Evolutionary conservation across 1,140 invertebrate species (phyloP).

Genomic region (Drosophila kohkoa): DNA sequence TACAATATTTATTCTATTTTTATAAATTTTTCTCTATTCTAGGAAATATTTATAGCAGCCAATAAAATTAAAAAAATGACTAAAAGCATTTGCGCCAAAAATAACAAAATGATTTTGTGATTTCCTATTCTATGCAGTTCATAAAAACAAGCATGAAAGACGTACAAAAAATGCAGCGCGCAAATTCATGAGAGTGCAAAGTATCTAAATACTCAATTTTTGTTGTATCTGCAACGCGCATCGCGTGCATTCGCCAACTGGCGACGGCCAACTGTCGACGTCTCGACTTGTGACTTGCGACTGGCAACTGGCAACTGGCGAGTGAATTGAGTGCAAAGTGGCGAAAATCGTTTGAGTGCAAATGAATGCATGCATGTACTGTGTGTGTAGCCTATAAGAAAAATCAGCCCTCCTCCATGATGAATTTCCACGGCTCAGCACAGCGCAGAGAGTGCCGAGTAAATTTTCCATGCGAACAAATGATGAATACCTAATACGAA

Average conservation of each 20-base stretch:
- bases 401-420: slow-evolving; percentile 82
- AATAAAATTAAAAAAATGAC: too few relatives aligned
- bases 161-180: slow-evolving; percentile 10
- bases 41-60: too few relatives aligned
- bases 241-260: slow-evolving; percentile 53
- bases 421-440: slow-evolving; percentile 69
- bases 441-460: slow-evolving; percentile 30
- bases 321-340: slow-evolving; percentile 44
- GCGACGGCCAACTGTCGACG: slow-evolving; percentile 28
- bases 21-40: too few relatives aligned
- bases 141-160: not conserved
- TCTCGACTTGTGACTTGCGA: slow-evolving; percentile 25
- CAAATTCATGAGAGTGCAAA: slow-evolving; percentile 1
- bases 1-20: too few relatives aligned
- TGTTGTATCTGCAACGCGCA: slow-evolving; percentile 37
- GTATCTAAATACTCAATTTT: slow-evolving; percentile 1
- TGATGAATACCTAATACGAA: slow-evolving; percentile 58
- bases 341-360: slow-evolving; percentile 48
- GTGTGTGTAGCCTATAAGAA: slow-evolving; percentile 73
- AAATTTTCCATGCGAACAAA: slow-evolving; percentile 63
- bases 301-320: slow-evolving; percentile 39
- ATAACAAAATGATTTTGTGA: not conserved
- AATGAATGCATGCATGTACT: slow-evolving; percentile 9
- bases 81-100: too few relatives aligned
- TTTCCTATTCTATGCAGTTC: not conserved